Evolutionary conservation across 2,888 invertebrate species (phyloP).

Genomic region (Dicycla oo): DNA sequence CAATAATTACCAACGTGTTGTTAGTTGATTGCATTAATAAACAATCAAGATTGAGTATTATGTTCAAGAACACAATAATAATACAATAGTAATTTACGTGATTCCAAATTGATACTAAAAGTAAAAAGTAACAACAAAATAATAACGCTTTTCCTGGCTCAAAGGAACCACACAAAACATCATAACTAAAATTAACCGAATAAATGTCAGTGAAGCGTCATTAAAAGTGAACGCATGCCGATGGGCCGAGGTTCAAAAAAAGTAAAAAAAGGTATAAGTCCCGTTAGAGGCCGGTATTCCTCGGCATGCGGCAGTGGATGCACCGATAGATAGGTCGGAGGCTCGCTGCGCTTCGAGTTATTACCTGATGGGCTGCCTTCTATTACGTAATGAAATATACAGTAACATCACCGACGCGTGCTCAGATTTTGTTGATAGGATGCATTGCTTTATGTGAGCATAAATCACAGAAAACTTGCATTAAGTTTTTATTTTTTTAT

Average conservation of each 20-base stretch:
- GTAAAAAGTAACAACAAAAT: neutral
- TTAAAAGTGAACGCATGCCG: constrained; percentile 88
- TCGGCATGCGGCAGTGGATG: constrained; percentile 67
- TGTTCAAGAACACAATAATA: neutral
- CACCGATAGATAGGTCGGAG: constrained; percentile 61
- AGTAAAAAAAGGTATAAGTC: constrained; percentile 82
- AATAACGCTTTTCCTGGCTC: neutral
- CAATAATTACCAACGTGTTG: neutral
- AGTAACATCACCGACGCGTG: constrained; percentile 30
- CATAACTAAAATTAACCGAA: constrained; percentile 23
- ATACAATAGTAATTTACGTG: no score
- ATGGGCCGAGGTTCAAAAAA: constrained; percentile 79
- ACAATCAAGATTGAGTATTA: neutral
- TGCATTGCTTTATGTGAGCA: neutral
- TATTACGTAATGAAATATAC: constrained; percentile 60
- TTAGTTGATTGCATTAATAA: constrained; percentile 11
- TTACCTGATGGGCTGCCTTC: constrained; percentile 46
- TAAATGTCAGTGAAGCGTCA: constrained; percentile 69
- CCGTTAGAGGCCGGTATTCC: constrained; percentile 85
- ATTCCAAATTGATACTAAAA: neutral
- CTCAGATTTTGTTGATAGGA: constrained; percentile 26
- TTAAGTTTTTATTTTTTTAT: neutral
- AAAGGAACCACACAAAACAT: constrained; percentile 10
- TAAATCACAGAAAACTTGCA: neutral
- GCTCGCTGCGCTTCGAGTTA: constrained; percentile 39